Percentiles rank a stretch among this genome's conserved stretches.
These are phyloP conservation scores for Saturnia pavonia DNA, from an alignment of 2,888 invertebrate genomes.

Conservation along the genomic window DNA sequence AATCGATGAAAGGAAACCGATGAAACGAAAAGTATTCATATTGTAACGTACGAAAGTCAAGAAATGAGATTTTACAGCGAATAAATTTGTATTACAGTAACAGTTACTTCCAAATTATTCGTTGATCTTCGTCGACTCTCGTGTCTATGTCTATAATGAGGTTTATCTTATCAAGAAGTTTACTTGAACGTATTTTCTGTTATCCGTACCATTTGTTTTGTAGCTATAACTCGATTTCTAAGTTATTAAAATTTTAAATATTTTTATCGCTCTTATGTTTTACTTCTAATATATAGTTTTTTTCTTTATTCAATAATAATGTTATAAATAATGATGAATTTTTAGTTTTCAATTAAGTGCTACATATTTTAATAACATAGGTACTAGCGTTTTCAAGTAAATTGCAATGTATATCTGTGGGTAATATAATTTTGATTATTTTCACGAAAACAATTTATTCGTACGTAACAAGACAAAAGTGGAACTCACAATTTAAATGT, in stretches of 20 bases:
- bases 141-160: slow-evolving; percentile 1
- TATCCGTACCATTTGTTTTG: slow-evolving; percentile 13
- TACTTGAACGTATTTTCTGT: slow-evolving; percentile 17
- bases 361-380: background rate
- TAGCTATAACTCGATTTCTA: background rate
- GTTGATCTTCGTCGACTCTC: slow-evolving; percentile 11
- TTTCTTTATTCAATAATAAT: background rate
- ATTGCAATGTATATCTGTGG: background rate
- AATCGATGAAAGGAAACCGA: background rate
- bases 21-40: background rate
- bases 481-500: too few species aligned
- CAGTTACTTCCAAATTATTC: slow-evolving; percentile 13
- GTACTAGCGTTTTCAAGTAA: background rate
- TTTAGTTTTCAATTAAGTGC: background rate
- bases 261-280: too few species aligned
- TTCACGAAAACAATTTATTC: too few species aligned
- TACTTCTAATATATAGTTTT: too few species aligned
- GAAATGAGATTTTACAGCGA: slow-evolving; percentile 1
- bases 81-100: slow-evolving; percentile 7
- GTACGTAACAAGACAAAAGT: too few species aligned
- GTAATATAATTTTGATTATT: too few species aligned
- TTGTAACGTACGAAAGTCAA: background rate
- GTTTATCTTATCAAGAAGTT: slow-evolving; percentile 18
- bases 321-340: too few species aligned
- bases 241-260: too few species aligned